phyloP scores from a whole-genome alignment of 2,113 vertebrate species.

The Dicaeum eximium region DNA sequence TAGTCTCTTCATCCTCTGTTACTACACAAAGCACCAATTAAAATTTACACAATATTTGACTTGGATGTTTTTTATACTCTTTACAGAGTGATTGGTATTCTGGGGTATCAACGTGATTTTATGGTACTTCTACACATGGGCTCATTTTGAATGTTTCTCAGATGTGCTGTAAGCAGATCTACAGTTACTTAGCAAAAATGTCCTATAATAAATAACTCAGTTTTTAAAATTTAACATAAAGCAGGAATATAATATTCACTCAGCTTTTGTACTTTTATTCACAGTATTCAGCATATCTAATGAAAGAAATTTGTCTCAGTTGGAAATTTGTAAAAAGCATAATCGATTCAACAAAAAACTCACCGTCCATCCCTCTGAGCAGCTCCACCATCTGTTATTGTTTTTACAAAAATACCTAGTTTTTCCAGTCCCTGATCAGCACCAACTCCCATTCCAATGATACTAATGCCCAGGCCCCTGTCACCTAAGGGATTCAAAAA shows the following conservation, averaged over 20 bases:
- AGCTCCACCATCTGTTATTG: constrained; percentile 87
- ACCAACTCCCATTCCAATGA: constrained; percentile 94
- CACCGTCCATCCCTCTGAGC: constrained; percentile 86
- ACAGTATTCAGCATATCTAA: neutral
- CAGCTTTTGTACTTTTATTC: neutral
- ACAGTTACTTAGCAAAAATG: neutral
- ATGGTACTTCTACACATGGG: neutral
- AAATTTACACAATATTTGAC: neutral
- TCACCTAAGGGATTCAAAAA: constrained; percentile 73
- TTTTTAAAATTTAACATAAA: neutral
- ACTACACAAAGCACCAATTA: neutral
- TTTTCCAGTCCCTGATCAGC: constrained; percentile 93
- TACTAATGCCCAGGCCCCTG: constrained; percentile 90
- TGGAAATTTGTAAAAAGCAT: neutral
- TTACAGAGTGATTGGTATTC: neutral
- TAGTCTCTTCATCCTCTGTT: neutral
- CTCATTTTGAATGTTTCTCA: neutral
- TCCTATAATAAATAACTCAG: neutral
- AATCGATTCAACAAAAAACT: constrained; percentile 25
- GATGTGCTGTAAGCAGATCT: neutral
- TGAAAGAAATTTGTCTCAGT: neutral
- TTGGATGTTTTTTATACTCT: neutral
- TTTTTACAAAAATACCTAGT: constrained; percentile 93
- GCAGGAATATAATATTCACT: neutral
- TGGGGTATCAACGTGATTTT: neutral